Evolutionary conservation across 2,888 invertebrate species (phyloP), one percentile per base, ranked within the genome.

Genomic region (Bombyx huttoni): DNA sequence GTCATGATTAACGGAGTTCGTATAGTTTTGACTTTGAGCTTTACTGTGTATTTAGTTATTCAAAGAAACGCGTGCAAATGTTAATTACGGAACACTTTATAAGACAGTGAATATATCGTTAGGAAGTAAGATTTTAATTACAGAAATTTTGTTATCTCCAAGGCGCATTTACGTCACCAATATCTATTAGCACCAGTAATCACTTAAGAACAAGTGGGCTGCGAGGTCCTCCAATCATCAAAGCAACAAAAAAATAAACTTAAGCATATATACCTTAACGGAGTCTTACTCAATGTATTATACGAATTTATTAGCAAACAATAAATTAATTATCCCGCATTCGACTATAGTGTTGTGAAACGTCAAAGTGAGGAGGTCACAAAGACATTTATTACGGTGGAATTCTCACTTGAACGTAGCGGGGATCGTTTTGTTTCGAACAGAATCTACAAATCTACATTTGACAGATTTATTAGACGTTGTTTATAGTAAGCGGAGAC

Each of bases 1-100:
- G 76, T 49, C 59, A 61, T 77, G 78, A 82, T 81, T 76, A 76
- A 82, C 75, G 76, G 46, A 47, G 46, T 10, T 1, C 2, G 40
- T 40, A 24, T 24, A 40, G 40, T 40, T 40, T 40, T 40, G 40
- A 7, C 40, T 40, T 40, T 12, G 40, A 1, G 40, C 40, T 40
- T 24, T 12, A 40, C 40, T 40, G 7, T 35, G 35, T 35, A 35
- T 8, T 9, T 9, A 9, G n/a, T n/a, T 24, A 24, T 24, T 40
- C 3, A 10, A 40, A 40, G 3, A 40, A 3, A 7, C 7, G 8
- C 8, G 9, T 40, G 3, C 12, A 40, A 40, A 40, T 40, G 40
- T 7, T 40, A 10, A 40, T 40, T 40, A 40, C 40, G 3, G 8
- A 40, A 40, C 3, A 40, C n/a, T 40, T 40, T 40, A 40, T 40